Evolutionary conservation across 2,113 vertebrate species (phyloP), one percentile per base, ranked within the genome.

Genomic region (Antigone vipio): DNA sequence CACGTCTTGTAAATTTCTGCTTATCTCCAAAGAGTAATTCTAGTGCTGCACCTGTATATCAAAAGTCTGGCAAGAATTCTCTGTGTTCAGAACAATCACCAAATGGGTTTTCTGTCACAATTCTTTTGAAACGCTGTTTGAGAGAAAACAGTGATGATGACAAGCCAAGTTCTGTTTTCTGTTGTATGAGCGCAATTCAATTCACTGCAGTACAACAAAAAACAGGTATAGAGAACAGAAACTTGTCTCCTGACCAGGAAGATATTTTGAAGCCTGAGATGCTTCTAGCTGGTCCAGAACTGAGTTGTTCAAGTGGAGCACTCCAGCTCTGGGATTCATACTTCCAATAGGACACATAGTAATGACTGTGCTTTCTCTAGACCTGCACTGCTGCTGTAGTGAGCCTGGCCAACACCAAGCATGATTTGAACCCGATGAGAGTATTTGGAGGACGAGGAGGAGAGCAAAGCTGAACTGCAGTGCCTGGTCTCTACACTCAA

Each of bases 401-500:
- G 63, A 97, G 92, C 45, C 93, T 98, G 27, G 96, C 97, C 85
- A 98, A 98, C 55, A 95, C 94, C 26, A 94, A 90, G 5, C 95
- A 98, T 1, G 93, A 98, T 92, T 92, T 98, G 78, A 96, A 98
- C 38, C 94, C 95, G 60, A 47, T 96, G 42, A 97, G 97, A 98
- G 91, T 96, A 98, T 58, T 92, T 98, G 85, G 97, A 99, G 49
- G 97, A 98, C 89, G 97, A 98, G 69, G 95, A 98, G 15, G 97
- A 97, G 17, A 93, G 85, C 42, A 97, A 98, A 79, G 82, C 85
- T 3, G 97, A 98, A 95, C 86, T 97, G 74, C 97, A 98, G 71
- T 84, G 84, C 76, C 96, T 98, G 5, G 95, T 98, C 88, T 98
- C 98, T 95, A 98, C 98, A 94, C 93, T 98, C 92, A 98, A 94